Conservation (phyloP, 2,797 vertebrate species). For the Oreortyx pictus region DNA sequence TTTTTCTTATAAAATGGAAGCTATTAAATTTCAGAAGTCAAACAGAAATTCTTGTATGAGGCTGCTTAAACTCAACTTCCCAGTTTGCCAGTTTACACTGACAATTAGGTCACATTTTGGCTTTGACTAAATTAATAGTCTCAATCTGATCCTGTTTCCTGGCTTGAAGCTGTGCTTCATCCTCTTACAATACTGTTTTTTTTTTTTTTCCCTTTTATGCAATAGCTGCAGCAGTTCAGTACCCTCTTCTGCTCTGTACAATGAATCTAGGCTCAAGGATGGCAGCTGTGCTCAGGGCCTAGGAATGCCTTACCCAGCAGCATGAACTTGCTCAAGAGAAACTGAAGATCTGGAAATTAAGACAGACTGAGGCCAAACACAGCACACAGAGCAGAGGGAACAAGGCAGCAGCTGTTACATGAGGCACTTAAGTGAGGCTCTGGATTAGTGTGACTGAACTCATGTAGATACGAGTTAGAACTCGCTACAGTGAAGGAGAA, state of each 20-base stretch:
- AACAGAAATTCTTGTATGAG: not conserved
- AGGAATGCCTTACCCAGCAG: fast-evolving
- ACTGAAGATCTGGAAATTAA: not conserved
- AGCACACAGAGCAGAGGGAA: not conserved
- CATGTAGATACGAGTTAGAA: not conserved
- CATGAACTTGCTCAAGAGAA: not conserved
- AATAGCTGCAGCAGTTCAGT: not conserved
- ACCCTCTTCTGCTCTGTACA: not conserved
- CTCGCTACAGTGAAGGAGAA: fast-evolving
- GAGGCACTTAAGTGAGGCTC: not conserved
- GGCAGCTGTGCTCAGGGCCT: fast-evolving
- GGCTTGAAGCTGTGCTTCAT: not conserved
- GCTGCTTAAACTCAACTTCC: not conserved
- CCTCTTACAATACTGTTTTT: not conserved
- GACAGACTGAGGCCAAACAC: not conserved
- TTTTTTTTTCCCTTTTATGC: not conserved
- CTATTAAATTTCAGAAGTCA: not conserved
- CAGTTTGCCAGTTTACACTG: fast-evolving
- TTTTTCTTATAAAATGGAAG: not conserved
- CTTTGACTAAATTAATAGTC: fast-evolving
- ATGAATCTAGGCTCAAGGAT: not conserved
- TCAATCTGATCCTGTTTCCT: not conserved
- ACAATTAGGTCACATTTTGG: fast-evolving
- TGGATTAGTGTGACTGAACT: not conserved
- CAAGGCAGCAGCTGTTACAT: not conserved